Evolutionary conservation across 2,888 invertebrate species (phyloP), one percentile per base, ranked within the genome.

Genomic region (Nemapogon koenigi): DNA sequence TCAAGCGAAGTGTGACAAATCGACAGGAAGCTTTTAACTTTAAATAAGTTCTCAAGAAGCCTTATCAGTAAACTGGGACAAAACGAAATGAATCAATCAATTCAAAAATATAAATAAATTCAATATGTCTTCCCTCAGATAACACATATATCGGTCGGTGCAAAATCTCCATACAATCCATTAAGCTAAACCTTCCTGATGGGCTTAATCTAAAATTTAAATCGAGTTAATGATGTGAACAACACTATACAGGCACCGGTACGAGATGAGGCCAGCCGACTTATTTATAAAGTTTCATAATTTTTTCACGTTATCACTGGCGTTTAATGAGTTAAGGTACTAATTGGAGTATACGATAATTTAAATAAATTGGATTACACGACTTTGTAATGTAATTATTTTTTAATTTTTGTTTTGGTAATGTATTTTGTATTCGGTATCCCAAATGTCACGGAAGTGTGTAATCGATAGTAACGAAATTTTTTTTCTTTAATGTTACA

Each of bases 251-350:
- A 18, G 16, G 14, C 33, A 13, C 19, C 19, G 11, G 19, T n/a
- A 15, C 15, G n/a, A 33, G 33, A 33, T 33, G 16, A 31, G n/a
- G 17, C 18, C 13, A 33, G 22, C n/a, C n/a, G n/a, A 19, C 33
- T 33, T 33, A 19, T 11, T 19, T 18, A 19, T 19, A 19, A 33
- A 33, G 19, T 33, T 32, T 33, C 19, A 33, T 33, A 33, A 33
- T 19, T 33, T 33, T 33, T 33, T 49, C 51, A 57, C 59, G 64
- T 75, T 76, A 75, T 75, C 73, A 67, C 56, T 62, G 62, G 59
- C 70, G 73, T 72, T 71, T 78, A 78, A 76, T 75, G 73, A 73
- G 70, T 65, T 49, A 48, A 19, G 22, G 22, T 10, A 22, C 4
- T 7, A 10, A 22, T 22, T 22, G 6, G 6, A 7, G 22, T 22